Evolutionary conservation across 2,113 vertebrate genomes (phyloP).

Genomic region (Acrocephalus arundinaceus): DNA sequence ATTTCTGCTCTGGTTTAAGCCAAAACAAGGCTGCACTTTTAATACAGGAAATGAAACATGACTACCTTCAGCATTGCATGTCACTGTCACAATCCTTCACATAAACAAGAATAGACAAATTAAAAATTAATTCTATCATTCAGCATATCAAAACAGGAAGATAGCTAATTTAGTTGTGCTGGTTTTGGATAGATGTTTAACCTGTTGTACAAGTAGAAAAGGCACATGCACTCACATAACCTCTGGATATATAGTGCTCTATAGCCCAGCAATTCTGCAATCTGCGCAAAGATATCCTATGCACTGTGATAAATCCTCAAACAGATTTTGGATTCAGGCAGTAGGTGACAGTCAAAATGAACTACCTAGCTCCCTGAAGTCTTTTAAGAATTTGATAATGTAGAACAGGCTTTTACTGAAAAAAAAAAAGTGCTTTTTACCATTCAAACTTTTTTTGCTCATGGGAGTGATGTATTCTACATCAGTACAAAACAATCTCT

Average conservation of each 20-base stretch:
- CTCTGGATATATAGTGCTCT: neutral
- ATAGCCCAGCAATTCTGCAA: neutral
- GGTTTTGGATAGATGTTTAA: neutral
- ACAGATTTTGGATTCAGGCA: neutral
- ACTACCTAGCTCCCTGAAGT: neutral
- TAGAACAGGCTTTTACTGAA: neutral
- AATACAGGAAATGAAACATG: neutral
- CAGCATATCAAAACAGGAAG: neutral
- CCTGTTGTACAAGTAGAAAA: neutral
- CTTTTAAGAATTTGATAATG: neutral
- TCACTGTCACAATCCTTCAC: neutral
- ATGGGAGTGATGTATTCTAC: neutral
- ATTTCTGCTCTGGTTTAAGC: neutral
- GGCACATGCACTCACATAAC: neutral
- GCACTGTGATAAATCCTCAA: neutral
- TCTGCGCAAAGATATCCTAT: neutral
- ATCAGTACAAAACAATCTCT: neutral
- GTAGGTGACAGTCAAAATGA: neutral
- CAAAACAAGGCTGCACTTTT: neutral
- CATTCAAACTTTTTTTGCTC: neutral
- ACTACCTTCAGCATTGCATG: fast-evolving
- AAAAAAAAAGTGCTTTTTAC: neutral
- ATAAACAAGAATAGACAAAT: neutral
- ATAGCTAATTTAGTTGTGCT: neutral
- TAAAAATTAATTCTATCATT: neutral